A percentile compares a stretch with the other conserved stretches of the same genome.
These are phyloP conservation scores for Folsomia manolachei DNA, from an alignment of 2,888 invertebrate species.

Conservation along the genomic window DNA sequence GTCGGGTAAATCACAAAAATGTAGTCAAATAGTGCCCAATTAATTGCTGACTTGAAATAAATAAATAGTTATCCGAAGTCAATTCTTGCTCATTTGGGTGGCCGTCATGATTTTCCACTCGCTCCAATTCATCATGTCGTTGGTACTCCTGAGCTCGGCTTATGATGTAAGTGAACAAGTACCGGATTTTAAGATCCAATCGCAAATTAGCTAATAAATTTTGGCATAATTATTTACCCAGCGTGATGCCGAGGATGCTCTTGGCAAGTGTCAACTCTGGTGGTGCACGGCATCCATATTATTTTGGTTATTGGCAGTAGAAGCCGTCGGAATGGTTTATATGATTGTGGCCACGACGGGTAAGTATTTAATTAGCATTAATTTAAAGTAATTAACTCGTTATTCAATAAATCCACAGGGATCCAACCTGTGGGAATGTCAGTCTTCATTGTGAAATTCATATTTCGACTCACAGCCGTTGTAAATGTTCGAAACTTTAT, in stretches of 20 bases:
- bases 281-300: constrained; percentile 41
- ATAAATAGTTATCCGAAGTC: constrained; percentile 36
- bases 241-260: constrained; percentile 42
- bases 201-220: not conserved
- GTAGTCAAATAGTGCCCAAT: too few relatives aligned
- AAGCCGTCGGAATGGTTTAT: constrained; percentile 35
- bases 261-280: constrained; percentile 47
- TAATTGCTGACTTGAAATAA: not conserved
- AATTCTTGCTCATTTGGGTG: constrained; percentile 38
- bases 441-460: constrained; percentile 41
- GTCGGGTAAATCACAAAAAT: too few relatives aligned
- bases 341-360: constrained; percentile 30
- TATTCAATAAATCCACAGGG: too few relatives aligned
- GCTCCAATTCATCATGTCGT: constrained; percentile 40
- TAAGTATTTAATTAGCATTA: too few relatives aligned
- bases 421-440: constrained; percentile 44
- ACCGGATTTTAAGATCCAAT: too few relatives aligned
- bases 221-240: constrained; percentile 6
- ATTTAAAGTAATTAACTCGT: too few relatives aligned
- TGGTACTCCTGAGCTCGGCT: constrained; percentile 39
- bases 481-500: constrained; percentile 41
- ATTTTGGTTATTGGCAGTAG: constrained; percentile 38
- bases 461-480: constrained; percentile 40
- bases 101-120: constrained; percentile 41
- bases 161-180: constrained; percentile 33